Evolutionary conservation across 2,113 vertebrate species (phyloP).

Genomic region (Phyllopteryx taeniolatus): DNA sequence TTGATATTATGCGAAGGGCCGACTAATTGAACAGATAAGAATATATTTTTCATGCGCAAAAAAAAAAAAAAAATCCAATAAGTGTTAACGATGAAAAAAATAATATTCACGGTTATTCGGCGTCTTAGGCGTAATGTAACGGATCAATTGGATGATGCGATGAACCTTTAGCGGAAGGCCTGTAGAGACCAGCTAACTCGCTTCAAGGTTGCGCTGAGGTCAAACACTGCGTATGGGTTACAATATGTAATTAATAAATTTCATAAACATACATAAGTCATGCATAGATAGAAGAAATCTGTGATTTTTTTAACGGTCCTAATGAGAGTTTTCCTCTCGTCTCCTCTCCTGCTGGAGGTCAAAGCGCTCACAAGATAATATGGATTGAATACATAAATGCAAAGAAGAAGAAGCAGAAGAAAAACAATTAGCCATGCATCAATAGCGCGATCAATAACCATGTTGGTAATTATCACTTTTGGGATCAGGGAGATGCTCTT

Average conservation of each 20-base stretch:
- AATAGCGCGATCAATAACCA: slow-evolving; percentile 74
- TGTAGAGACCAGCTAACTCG: slow-evolving; percentile 43
- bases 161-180: slow-evolving; percentile 42
- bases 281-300: slow-evolving; percentile 28
- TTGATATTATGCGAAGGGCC: slow-evolving; percentile 54
- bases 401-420: slow-evolving; percentile 40
- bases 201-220: slow-evolving; percentile 57
- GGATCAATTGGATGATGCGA: slow-evolving; percentile 59
- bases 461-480: slow-evolving; percentile 80
- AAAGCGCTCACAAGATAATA: slow-evolving; percentile 54
- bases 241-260: slow-evolving; percentile 29
- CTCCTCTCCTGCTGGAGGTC: slow-evolving; percentile 69
- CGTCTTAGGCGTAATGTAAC: slow-evolving; percentile 54
- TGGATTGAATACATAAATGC: slow-evolving; percentile 71
- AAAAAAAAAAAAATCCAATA: slow-evolving; percentile 49
- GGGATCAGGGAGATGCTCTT: slow-evolving; percentile 72
- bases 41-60: slow-evolving; percentile 65
- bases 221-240: slow-evolving; percentile 15
- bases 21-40: slow-evolving; percentile 54
- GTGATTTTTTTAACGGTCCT: slow-evolving; percentile 45
- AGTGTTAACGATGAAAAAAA: slow-evolving; percentile 61
- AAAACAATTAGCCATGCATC: slow-evolving; percentile 79
- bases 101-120: slow-evolving; percentile 68
- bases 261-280: slow-evolving; percentile 10
- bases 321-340: slow-evolving; percentile 45